Conservation (phyloP, 2,113 vertebrate genomes). For the Sinocyclocheilus maitianheensis region DNA sequence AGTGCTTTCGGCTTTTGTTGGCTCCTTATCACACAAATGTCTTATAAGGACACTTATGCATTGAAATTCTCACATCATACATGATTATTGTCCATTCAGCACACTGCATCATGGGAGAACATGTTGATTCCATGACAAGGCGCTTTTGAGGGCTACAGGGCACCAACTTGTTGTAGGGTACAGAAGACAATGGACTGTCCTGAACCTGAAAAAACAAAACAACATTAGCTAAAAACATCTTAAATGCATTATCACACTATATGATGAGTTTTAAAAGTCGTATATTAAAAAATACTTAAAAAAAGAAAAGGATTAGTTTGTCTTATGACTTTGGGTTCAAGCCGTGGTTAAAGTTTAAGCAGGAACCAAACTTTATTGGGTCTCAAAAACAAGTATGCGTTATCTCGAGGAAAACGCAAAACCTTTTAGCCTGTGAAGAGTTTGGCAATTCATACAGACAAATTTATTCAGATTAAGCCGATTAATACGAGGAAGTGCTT, state of each 20-base stretch:
- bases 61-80: background rate
- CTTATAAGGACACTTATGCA: background rate
- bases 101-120: background rate
- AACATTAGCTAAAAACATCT: too few species aligned
- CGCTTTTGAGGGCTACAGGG: slow-evolving; percentile 55
- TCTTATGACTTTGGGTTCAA: background rate
- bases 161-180: slow-evolving; percentile 89
- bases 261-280: background rate
- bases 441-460: background rate
- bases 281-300: background rate
- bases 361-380: background rate
- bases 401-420: background rate
- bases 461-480: background rate
- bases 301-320: background rate
- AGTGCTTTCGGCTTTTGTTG: background rate
- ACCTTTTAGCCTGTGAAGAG: background rate
- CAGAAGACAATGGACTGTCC: slow-evolving; percentile 87
- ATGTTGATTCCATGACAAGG: slow-evolving; percentile 1
- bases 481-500: slow-evolving; percentile 4
- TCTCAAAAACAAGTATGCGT: background rate
- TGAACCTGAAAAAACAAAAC: slow-evolving; percentile 76
- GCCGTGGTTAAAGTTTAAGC: background rate
- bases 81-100: background rate
- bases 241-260: background rate
- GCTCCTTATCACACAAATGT: background rate